Base-by-base conservation (phyloP, 1,140 invertebrate species). In the Brachionus asplanchnoidis region DNA sequence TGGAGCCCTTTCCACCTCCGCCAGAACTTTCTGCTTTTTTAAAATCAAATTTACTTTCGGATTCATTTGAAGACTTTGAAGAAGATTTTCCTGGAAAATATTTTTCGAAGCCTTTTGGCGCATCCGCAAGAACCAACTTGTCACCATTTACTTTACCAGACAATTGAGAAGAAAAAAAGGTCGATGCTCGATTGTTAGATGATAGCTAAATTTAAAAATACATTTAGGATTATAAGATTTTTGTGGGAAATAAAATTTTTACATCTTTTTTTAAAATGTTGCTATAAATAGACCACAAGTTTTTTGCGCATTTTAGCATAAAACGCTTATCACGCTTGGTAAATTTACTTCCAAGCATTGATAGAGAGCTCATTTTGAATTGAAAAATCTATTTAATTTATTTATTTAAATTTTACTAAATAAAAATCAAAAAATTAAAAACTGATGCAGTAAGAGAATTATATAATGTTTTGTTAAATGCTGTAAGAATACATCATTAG, bases 71-170 rank as follows among this genome's bases (percentile, higher is more conserved):
- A 20, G 85, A 75, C 79, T 56, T 75, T 66, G 68, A 42, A 28
- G 36, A 80, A 77, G 73, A 53, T 80, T 53, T 85, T 86, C 85
- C 86, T 17, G 93, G 92, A 87, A 94, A 96, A 89, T 94, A 97
- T 87, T 96, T 96, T 89, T 95, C 95, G 89, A 96, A 97, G 20
- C 95, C 95, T 91, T 96, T 95, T 0, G 95, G 94, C 12, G 86
- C 84, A 53, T 88, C 85, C 20, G 73, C 7, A 14, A 12, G 26
- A 23, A 77, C 23, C n/a, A 77, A 20, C 26, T 77, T 77, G 0
- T 77, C 44, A 32, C 26, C 32, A 28, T 50, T 50, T 23, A 42
- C 9, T 40, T 73, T 40, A 28, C 17, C 17, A n/a, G 73, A 46
- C n/a, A 26, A 12, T 77, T 77, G 42, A 3, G 73, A 50, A 26